Conservation (phyloP, 2,113 vertebrate genomes). For the Scomber scombrus region DNA sequence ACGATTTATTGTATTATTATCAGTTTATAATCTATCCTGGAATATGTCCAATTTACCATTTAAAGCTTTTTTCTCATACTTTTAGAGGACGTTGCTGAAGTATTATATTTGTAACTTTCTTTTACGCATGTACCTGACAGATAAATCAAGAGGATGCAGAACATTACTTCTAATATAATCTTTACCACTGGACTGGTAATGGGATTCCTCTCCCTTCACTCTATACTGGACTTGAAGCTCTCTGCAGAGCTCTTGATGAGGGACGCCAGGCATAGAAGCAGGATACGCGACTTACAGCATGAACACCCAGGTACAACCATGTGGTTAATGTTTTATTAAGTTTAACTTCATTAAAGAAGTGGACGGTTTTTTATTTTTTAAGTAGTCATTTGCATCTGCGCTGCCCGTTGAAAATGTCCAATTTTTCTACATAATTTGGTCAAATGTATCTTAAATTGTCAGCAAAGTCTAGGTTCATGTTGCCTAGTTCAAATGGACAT, state of each 20-base stretch:
- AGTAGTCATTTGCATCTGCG: no score
- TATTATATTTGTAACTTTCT: no score
- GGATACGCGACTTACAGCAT: not conserved
- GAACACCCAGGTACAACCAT: conserved; percentile 19
- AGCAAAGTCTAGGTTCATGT: no score
- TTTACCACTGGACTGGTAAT: conserved; percentile 50
- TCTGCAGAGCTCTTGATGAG: fast-evolving
- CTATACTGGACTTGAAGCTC: not conserved
- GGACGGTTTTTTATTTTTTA: no score
- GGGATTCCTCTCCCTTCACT: conserved; percentile 45
- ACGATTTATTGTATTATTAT: not conserved
- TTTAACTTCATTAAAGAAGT: no score
- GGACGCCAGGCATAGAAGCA: fast-evolving
- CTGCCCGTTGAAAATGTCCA: no score
- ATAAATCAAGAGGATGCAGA: conserved; percentile 20
- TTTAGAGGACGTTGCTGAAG: no score
- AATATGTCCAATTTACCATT: no score
- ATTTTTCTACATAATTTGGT: no score
- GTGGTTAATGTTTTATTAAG: not conserved
- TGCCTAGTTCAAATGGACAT: no score
- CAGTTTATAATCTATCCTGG: not conserved
- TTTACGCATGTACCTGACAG: not conserved
- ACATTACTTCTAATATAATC: fast-evolving
- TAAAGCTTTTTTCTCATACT: no score
- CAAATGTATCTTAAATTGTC: no score